Evolutionary conservation across 2,113 vertebrate genomes (phyloP).

Genomic region (Probosciger aterrimus): DNA sequence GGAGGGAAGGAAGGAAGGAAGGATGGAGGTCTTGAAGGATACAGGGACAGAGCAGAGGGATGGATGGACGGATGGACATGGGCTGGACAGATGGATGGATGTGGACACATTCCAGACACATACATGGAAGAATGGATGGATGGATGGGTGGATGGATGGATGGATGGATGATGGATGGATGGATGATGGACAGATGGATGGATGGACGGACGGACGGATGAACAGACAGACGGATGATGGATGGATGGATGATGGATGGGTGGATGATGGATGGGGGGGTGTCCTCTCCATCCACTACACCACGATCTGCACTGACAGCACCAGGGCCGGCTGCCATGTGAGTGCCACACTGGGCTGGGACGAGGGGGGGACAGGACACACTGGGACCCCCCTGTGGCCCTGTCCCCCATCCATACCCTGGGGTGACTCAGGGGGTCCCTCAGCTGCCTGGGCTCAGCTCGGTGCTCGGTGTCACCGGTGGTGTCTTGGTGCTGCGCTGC

Average conservation of each 20-base stretch:
- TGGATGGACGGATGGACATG: not conserved
- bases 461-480: constrained; percentile 28
- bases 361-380: rapidly evolving
- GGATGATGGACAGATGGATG: too few species aligned
- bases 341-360: rapidly evolving
- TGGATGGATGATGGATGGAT: not conserved
- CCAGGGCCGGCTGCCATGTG: not conserved
- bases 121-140: too few species aligned
- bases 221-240: too few species aligned
- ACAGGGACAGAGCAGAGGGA: not conserved
- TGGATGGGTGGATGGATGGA: not conserved
- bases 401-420: not conserved
- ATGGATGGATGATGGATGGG: rapidly evolving
- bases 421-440: constrained; percentile 14
- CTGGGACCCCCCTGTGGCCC: rapidly evolving
- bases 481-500: not conserved
- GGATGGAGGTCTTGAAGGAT: not conserved
- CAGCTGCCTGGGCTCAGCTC: not conserved
- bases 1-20: too few species aligned
- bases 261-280: not conserved
- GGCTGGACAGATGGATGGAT: rapidly evolving
- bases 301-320: not conserved
- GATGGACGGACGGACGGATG: rapidly evolving
- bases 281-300: not conserved
- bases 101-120: too few species aligned